Evolutionary conservation across 2,797 vertebrate genomes (phyloP), one percentile per base, ranked within the genome.

Genomic region (Tadarida brasiliensis): DNA sequence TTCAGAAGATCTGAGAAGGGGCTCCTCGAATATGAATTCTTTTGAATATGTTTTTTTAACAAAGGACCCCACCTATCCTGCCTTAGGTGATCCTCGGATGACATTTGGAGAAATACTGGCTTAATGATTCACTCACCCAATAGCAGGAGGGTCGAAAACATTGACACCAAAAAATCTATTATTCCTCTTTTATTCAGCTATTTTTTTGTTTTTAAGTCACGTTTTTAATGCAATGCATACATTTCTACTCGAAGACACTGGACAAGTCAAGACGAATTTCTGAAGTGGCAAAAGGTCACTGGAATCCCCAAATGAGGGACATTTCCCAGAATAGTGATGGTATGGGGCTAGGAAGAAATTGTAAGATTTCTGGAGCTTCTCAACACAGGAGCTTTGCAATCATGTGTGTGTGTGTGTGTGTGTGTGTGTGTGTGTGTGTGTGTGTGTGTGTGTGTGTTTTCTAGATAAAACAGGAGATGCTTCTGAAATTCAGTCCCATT

Each of bases 221-320:
- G 26, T 35, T 63, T 86, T 70, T 73, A 0, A 65, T 54, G 2
- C 19, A 24, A 87, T 54, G 57, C 30, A 8, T 77, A 91, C 22
- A 74, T 84, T 81, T 61, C 61, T 61, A 89, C 35, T 33, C 89
- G 44, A 91, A 96, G 49, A 84, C 22, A n/a, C 0, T 67, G 33
- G 61, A 85, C 33, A 94, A 85, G 16, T 63, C 20, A 51, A 86
- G 28, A 65, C 39, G 86, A 68, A 68, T 88, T 81, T 93, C 44
- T 82, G 19, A 95, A 73, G 80, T 57, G 47, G 12, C 33, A 63
- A 78, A 47, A n/a, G 44, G 57, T 26, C 70, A 70, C 17, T 2
- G 11, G 12, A 90, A 89, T 14, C 24, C 67, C 54, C 47, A 83
- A 70, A 67, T 24, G 2, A 6, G 39, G 30, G 44, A 65, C 70